phyloP scores from a whole-genome alignment of 2,888 invertebrate genomes.

The Pheosia gnoma region DNA sequence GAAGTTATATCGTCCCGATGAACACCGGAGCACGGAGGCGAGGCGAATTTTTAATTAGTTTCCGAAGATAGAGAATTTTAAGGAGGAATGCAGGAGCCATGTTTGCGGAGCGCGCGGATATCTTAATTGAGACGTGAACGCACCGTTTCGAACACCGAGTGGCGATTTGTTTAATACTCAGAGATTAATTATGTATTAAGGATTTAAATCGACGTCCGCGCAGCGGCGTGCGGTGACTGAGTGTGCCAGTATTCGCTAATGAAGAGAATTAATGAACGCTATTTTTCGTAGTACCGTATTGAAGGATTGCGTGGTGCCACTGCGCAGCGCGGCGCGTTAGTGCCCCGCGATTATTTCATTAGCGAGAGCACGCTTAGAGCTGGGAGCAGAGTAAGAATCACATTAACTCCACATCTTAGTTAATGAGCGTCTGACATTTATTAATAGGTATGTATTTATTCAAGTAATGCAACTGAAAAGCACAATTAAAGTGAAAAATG shows the following conservation, averaged over 20 bases:
- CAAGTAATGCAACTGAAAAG: slow-evolving; percentile 28
- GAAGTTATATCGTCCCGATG: slow-evolving; percentile 83
- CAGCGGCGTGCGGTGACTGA: slow-evolving; percentile 46
- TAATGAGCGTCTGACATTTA: slow-evolving; percentile 29
- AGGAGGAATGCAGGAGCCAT: slow-evolving; percentile 77
- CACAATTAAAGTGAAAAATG: slow-evolving; percentile 21
- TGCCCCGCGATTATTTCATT: slow-evolving; percentile 54
- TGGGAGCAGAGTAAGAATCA: slow-evolving; percentile 29
- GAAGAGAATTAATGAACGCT: slow-evolving; percentile 67
- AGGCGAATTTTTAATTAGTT: slow-evolving; percentile 84
- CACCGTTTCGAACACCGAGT: slow-evolving; percentile 58
- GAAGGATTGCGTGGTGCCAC: slow-evolving; percentile 62
- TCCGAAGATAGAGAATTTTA: slow-evolving; percentile 82
- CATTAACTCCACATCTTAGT: slow-evolving; percentile 37
- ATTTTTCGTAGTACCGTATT: slow-evolving; percentile 64
- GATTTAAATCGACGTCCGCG: slow-evolving; percentile 58
- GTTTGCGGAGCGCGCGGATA: slow-evolving; percentile 71
- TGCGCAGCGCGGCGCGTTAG: slow-evolving; percentile 44
- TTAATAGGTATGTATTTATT: slow-evolving; percentile 32
- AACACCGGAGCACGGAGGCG: slow-evolving; percentile 76
- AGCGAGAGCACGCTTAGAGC: slow-evolving; percentile 41
- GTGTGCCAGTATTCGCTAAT: slow-evolving; percentile 60
- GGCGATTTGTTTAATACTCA: slow-evolving; percentile 71
- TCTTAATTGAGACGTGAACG: slow-evolving; percentile 78
- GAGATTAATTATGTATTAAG: slow-evolving; percentile 75